Percentiles rank a stretch among this genome's conserved stretches.
These are phyloP conservation scores for Cynocephalus volans DNA, from an alignment of 2,113 vertebrate genomes.

Conservation along the genomic window DNA sequence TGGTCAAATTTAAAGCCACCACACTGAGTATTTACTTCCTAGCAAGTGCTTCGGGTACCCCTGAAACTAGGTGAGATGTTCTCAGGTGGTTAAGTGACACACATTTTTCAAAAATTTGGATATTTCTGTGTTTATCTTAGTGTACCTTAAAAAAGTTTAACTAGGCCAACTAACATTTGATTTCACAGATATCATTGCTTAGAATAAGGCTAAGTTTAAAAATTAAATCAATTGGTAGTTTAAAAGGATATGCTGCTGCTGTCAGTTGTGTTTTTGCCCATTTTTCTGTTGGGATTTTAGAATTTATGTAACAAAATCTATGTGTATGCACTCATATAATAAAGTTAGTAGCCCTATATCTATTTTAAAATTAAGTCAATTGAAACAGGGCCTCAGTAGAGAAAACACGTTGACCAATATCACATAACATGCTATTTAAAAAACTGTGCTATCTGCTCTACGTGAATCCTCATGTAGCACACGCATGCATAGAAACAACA, in stretches of 20 bases:
- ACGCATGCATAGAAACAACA: too few species aligned
- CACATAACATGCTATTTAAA: too few species aligned
- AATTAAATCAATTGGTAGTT: not conserved
- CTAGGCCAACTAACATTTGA: not conserved
- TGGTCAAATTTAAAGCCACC: not conserved
- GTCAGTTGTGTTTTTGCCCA: not conserved
- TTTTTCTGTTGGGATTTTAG: constrained; percentile 13
- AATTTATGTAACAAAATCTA: constrained; percentile 12
- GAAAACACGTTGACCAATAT: too few species aligned
- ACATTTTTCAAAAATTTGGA: not conserved
- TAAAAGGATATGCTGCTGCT: not conserved
- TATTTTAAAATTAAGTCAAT: not conserved
- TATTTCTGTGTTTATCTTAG: constrained; percentile 30
- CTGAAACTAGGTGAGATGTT: not conserved
- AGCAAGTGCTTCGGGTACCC: not conserved
- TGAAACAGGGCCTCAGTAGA: not conserved
- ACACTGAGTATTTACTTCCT: not conserved
- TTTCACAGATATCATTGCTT: not conserved
- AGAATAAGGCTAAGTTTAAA: not conserved
- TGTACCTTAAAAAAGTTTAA: not conserved
- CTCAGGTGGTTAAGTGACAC: not conserved
- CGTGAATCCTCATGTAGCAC: too few species aligned
- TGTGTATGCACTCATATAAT: not conserved
- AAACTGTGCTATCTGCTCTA: too few species aligned
- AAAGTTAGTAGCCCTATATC: not conserved